A percentile compares a stretch with the other conserved stretches of the same genome.
phyloP scores from a whole-genome alignment of 2,113 vertebrate species.

The Phocoena phocoena region DNA sequence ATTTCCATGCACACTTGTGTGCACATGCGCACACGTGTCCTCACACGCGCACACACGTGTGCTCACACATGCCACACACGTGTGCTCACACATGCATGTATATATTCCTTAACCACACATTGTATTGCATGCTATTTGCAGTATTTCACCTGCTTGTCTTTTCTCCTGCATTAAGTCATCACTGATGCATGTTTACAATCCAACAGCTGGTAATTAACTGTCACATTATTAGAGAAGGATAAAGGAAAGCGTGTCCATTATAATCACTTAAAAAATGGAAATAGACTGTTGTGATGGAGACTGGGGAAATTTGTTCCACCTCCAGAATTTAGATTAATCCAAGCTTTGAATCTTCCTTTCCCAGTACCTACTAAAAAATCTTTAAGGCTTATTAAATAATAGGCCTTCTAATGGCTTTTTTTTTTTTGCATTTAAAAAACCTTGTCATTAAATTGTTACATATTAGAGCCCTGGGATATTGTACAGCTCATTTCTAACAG shows the following conservation, averaged over 20 bases:
- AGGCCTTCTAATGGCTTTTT: neutral
- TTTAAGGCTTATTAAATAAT: neutral
- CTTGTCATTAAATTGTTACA: neutral
- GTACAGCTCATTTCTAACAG: neutral
- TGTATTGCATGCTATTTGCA: accelerated
- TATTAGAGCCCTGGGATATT: neutral
- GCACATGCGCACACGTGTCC: accelerated
- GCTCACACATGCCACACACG: accelerated
- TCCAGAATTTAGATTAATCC: neutral
- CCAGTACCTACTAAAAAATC: neutral
- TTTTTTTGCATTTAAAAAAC: neutral
- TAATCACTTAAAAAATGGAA: neutral
- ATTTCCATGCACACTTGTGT: too few species aligned
- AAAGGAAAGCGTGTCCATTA: neutral
- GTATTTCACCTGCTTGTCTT: neutral
- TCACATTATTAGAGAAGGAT: neutral
- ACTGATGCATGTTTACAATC: neutral
- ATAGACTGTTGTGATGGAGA: neutral
- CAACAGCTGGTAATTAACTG: neutral
- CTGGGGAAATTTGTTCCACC: neutral
- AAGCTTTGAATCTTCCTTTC: neutral
- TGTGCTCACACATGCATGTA: accelerated
- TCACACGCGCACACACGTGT: accelerated
- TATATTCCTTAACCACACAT: neutral
- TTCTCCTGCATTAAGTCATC: neutral